Evolutionary conservation across 2,113 vertebrate genomes (phyloP), one percentile per base, ranked within the genome.

Genomic region (Daboia siamensis): DNA sequence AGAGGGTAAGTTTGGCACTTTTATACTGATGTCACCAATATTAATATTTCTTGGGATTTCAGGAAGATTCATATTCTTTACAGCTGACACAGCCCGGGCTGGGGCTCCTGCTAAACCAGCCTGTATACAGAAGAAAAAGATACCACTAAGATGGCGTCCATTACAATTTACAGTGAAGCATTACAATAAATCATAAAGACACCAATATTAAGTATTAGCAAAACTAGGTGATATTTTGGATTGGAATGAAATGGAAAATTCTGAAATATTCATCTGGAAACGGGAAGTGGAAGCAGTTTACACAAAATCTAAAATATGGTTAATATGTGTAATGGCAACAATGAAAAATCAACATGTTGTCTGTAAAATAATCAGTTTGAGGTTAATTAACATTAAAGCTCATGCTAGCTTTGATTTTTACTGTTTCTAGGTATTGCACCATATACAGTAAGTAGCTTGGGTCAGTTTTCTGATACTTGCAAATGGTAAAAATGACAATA

Each of bases 11-110:
- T 99, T 99, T 99, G 99, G 99, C 98, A 99, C 99, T 99, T 99
- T 99, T 98, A 99, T 99, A 99, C 99, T 99, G 98, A 99, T 99
- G 98, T 99, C 99, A 97, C 99, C 99, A 98, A 99, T 99, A 98
- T 99, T 99, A 98, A 99, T 99, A 98, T 99, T 99, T 98, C 99
- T 98, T 98, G 99, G 99, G 97, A 99, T 99, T 98, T 99, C 99
- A 94, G 99, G 99, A 93, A 99, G 98, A 96, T 99, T 99, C 98
- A 99, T 99, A 98, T 99, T 99, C 99, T 99, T 99, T 97, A 99
- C 99, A 96, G 99, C 99, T 95, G 99, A 99, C 95, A 99, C 99
- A 93, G 99, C 99, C 96, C 99, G 98, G 96, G 99, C 99, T 97
- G 99, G 99, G 94, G 99, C 99, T 96, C 99, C 99, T 92, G 99